Percentiles rank a stretch among this genome's conserved stretches.
These are phyloP conservation scores for Cantharis flavilabris DNA, from an alignment of 2,888 invertebrate species.

Conservation along the genomic window DNA sequence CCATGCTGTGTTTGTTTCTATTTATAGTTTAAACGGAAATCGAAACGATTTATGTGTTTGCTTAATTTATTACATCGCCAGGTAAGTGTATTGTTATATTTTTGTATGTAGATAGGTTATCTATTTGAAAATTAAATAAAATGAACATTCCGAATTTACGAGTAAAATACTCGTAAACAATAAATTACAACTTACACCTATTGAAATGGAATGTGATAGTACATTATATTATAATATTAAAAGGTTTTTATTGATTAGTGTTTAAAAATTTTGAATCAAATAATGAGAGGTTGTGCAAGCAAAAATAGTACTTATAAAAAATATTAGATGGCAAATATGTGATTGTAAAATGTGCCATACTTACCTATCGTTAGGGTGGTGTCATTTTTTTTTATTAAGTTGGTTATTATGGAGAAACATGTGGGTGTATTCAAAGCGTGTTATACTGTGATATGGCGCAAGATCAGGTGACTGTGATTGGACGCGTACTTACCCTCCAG, in stretches of 20 bases:
- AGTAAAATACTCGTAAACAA: neutral
- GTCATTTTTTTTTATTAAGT: neutral
- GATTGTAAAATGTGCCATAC: neutral
- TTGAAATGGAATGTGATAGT: neutral
- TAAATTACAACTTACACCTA: neutral
- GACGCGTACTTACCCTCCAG: slow-evolving; percentile 56
- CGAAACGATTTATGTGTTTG: neutral
- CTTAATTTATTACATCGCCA: neutral
- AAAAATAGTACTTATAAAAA: neutral
- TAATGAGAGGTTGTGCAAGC: neutral
- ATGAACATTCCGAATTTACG: neutral
- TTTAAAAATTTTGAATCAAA: neutral
- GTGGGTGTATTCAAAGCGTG: slow-evolving; percentile 50
- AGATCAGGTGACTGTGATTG: slow-evolving; percentile 57
- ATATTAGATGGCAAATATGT: neutral
- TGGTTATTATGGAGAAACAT: slow-evolving; percentile 36
- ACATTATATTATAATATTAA: neutral
- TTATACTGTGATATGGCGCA: slow-evolving; percentile 58
- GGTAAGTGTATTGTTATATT: neutral
- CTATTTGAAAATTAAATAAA: neutral
- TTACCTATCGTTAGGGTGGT: neutral
- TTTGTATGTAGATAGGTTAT: neutral
- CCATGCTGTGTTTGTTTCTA: neutral
- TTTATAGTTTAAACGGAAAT: neutral
- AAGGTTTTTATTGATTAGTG: neutral